phyloP scores from a whole-genome alignment of 2,888 invertebrate species.

The Mystacides longicornis region DNA sequence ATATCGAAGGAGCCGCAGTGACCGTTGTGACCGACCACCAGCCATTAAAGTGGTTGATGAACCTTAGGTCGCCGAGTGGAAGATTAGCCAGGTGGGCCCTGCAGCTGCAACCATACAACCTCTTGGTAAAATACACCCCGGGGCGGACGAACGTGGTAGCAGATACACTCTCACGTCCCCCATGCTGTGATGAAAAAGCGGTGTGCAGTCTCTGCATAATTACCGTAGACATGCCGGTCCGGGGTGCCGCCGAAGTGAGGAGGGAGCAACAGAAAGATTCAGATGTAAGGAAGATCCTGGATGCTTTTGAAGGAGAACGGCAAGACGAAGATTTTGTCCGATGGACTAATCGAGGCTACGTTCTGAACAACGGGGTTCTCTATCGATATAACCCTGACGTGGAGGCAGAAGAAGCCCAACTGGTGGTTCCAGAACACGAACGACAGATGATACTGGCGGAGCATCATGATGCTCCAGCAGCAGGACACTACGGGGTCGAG shows the following conservation, averaged over 20 bases:
- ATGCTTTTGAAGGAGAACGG: constrained; percentile 8
- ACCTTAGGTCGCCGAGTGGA: constrained; percentile 34
- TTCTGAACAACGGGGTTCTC: constrained; percentile 18
- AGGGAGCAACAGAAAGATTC: constrained; percentile 22
- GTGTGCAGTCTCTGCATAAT: not conserved
- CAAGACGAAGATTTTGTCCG: constrained; percentile 6
- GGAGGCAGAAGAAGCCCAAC: constrained; percentile 23
- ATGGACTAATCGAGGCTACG: constrained; percentile 14
- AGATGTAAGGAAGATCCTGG: constrained; percentile 22
- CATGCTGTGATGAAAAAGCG: not conserved
- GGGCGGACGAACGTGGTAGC: not conserved
- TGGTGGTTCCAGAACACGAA: constrained; percentile 25
- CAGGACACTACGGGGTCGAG: constrained; percentile 29
- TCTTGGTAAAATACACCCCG: not conserved
- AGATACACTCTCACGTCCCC: not conserved
- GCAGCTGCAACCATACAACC: constrained; percentile 3
- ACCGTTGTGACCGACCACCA: constrained; percentile 32
- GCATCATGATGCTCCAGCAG: constrained; percentile 26
- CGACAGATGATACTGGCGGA: constrained; percentile 17
- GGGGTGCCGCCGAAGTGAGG: not conserved
- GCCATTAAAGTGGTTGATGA: constrained; percentile 38
- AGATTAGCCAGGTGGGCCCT: constrained; percentile 37
- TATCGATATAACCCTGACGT: constrained; percentile 13
- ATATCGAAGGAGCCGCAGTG: not conserved
- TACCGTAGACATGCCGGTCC: not conserved